A percentile compares a stretch with the other conserved stretches of the same genome.
Evolutionary conservation across 2,888 invertebrate species (phyloP).

Genomic region (Macaria liturata): DNA sequence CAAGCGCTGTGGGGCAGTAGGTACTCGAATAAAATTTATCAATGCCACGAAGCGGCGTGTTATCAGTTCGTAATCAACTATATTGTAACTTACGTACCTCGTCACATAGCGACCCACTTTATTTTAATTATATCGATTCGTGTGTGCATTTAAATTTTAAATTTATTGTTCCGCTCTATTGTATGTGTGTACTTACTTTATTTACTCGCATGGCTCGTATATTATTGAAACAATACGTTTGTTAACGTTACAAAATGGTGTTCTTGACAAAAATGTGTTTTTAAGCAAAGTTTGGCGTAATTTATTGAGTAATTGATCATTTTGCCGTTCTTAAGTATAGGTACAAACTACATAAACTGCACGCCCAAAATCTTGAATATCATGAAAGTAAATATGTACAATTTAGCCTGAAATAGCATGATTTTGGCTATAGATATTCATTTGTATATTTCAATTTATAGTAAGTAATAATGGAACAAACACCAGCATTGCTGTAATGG

Average conservation of each 20-base stretch:
- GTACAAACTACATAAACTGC: too few species aligned
- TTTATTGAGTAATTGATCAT: too few species aligned
- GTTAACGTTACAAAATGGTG: too few species aligned
- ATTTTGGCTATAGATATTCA: too few species aligned
- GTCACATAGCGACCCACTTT: slow-evolving; percentile 19
- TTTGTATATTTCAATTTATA: slow-evolving; percentile 4
- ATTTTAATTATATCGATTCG: slow-evolving; percentile 19
- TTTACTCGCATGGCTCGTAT: too few species aligned
- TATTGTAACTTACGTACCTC: slow-evolving; percentile 10
- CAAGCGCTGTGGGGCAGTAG: slow-evolving; percentile 5
- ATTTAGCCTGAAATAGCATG: too few species aligned
- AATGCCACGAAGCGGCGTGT: slow-evolving; percentile 13
- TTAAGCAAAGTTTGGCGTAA: too few species aligned
- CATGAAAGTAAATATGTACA: too few species aligned
- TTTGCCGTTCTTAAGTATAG: too few species aligned
- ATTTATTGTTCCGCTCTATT: slow-evolving; percentile 4
- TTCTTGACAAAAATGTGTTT: too few species aligned
- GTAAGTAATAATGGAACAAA: not conserved
- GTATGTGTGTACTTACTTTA: slow-evolving; percentile 1
- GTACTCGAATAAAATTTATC: slow-evolving; percentile 23
- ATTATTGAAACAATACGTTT: too few species aligned
- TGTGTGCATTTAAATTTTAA: slow-evolving; percentile 8
- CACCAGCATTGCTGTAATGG: slow-evolving; percentile 1
- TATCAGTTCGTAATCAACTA: slow-evolving; percentile 24
- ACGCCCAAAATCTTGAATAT: too few species aligned